A percentile compares a stretch with the other conserved stretches of the same genome.
These are phyloP conservation scores for Marisa cornuarietis DNA, from an alignment of 1,140 invertebrate genomes.

Conservation along the genomic window DNA sequence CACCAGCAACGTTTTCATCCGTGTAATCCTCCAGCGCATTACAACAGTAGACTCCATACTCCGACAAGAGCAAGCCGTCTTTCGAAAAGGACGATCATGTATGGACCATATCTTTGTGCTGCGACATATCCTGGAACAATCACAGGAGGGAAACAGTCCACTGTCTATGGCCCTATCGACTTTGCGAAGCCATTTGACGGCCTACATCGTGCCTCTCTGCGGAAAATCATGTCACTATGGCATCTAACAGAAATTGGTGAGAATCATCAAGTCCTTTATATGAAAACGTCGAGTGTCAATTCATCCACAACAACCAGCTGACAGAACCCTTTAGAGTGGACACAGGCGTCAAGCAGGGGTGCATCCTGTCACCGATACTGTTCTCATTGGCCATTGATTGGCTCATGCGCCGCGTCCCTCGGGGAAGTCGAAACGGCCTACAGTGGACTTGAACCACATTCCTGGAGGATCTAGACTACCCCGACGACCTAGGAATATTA, in stretches of 20 bases:
- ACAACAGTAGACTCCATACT: background rate
- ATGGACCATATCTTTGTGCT: conserved; percentile 25
- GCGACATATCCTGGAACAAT: conserved; percentile 25
- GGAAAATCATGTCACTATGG: conserved; percentile 14
- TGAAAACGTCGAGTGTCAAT: background rate
- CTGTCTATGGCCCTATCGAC: conserved; percentile 23
- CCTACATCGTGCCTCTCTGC: conserved; percentile 12
- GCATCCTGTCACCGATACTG: background rate
- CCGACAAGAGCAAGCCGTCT: conserved; percentile 25
- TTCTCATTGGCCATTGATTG: conserved; percentile 2
- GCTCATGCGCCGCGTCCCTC: background rate
- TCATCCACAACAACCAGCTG: conserved; percentile 8
- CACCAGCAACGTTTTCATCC: conserved; percentile 6
- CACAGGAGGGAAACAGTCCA: conserved; percentile 21
- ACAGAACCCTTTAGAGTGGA: background rate
- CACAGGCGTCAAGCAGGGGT: background rate
- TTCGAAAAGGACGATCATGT: conserved; percentile 23
- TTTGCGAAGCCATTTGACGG: conserved; percentile 22
- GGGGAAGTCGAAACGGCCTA: background rate
- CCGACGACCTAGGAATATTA: no score
- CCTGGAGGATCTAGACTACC: background rate
- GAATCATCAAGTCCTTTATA: background rate
- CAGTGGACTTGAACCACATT: background rate
- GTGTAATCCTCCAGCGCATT: conserved; percentile 22
- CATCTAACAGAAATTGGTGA: conserved; percentile 5